These are phyloP conservation scores for Thinocorus orbignyianus DNA, from an alignment of 2,113 vertebrate species.

Conservation along the genomic window DNA sequence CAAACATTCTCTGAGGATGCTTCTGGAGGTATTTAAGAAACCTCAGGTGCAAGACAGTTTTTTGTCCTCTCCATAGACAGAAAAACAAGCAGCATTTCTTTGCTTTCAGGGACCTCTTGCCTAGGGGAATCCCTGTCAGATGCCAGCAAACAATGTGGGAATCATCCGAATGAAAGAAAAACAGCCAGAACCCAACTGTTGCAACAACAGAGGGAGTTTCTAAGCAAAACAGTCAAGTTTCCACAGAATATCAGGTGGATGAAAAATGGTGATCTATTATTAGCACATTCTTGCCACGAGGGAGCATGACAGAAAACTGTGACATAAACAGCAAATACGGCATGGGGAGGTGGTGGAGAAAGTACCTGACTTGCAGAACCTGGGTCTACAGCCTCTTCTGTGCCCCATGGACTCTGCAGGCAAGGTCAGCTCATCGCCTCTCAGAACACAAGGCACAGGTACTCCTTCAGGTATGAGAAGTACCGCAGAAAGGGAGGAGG, in stretches of 20 bases:
- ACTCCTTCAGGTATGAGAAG: not conserved
- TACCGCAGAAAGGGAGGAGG: not conserved
- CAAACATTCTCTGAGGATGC: not conserved
- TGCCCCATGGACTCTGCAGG: rapidly evolving
- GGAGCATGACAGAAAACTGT: not conserved
- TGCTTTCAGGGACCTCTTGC: not conserved
- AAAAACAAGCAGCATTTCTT: not conserved
- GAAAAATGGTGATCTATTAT: not conserved
- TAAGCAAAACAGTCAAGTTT: not conserved
- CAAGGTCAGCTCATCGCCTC: not conserved
- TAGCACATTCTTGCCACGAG: not conserved
- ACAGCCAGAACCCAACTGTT: not conserved
- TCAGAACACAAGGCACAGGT: too few species aligned
- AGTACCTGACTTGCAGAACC: not conserved
- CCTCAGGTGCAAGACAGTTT: not conserved
- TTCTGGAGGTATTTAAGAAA: not conserved
- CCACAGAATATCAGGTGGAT: not conserved
- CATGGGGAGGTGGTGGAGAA: rapidly evolving
- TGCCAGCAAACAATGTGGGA: not conserved
- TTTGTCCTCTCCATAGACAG: not conserved
- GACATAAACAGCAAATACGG: not conserved
- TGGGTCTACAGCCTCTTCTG: rapidly evolving
- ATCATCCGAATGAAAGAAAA: not conserved
- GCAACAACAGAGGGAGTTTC: not conserved
- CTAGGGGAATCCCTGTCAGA: not conserved